Conservation (phyloP, 2,888 invertebrate genomes). For the Polymixis flavicincta region DNA sequence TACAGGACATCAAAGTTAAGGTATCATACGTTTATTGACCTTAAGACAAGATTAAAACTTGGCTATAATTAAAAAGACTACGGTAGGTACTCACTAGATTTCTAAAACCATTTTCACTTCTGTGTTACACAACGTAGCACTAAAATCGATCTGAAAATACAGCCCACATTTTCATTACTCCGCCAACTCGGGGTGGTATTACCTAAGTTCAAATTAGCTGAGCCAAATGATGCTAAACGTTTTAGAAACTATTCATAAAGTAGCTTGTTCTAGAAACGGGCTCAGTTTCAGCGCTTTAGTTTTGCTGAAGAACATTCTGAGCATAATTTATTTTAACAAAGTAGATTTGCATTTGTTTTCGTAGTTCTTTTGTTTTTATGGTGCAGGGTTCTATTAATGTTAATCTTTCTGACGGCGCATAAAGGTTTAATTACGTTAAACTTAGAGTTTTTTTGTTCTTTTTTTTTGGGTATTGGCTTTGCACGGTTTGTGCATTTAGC, state of each 20-base stretch:
- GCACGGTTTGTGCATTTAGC: too few species aligned
- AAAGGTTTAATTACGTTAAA: too few species aligned
- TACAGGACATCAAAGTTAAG: too few species aligned
- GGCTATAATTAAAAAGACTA: too few species aligned
- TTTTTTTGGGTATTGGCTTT: too few species aligned
- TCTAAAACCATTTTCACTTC: too few species aligned
- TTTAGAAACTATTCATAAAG: slow-evolving; percentile 16
- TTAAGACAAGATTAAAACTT: too few species aligned
- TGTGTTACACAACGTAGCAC: too few species aligned
- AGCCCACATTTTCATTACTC: background rate
- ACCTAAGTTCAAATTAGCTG: slow-evolving; percentile 12
- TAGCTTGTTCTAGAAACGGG: slow-evolving; percentile 4
- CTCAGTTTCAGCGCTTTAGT: slow-evolving; percentile 6
- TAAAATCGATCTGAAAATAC: background rate
- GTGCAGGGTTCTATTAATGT: background rate
- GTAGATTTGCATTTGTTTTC: slow-evolving; percentile 3
- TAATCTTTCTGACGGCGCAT: too few species aligned
- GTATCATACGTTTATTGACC: too few species aligned
- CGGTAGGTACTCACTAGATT: too few species aligned
- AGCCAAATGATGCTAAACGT: slow-evolving; percentile 1
- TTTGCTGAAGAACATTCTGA: background rate
- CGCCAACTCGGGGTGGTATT: background rate
- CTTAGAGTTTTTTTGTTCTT: too few species aligned
- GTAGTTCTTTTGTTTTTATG: background rate
- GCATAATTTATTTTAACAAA: background rate